Conservation (phyloP, 2,797 vertebrate species). For the Chiroxiphia lanceolata region DNA sequence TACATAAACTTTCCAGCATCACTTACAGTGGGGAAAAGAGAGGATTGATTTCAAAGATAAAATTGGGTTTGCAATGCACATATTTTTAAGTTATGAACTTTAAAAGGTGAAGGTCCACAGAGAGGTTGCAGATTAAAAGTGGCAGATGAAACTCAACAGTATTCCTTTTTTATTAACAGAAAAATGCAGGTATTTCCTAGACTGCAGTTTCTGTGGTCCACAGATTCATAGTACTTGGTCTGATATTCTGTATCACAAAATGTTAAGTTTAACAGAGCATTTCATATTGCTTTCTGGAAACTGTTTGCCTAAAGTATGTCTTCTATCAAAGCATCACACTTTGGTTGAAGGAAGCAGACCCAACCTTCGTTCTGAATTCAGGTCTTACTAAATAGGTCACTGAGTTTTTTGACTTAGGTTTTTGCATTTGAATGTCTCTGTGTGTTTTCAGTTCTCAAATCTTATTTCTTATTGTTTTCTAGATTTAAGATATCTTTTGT, state of each 20-base stretch:
- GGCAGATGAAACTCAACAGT: background rate
- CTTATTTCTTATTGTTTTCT: background rate
- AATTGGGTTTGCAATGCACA: background rate
- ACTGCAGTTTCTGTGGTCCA: background rate
- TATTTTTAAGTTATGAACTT: background rate
- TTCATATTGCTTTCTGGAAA: background rate
- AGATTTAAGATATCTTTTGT: background rate
- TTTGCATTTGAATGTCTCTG: background rate
- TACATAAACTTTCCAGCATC: fast-evolving
- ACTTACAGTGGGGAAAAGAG: background rate
- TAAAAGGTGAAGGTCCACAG: background rate
- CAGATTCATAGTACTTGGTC: background rate
- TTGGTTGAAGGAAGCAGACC: background rate
- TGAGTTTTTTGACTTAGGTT: background rate
- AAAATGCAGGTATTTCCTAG: background rate
- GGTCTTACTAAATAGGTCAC: background rate
- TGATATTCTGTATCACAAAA: background rate
- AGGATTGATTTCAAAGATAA: background rate
- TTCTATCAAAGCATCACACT: background rate
- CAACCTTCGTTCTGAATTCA: background rate
- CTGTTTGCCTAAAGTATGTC: background rate
- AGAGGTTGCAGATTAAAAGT: background rate
- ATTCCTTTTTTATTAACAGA: background rate
- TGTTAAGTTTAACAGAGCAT: background rate
- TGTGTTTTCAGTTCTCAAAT: background rate